Evolutionary conservation across 2,113 vertebrate species (phyloP).

Genomic region (Mus spicilegus): DNA sequence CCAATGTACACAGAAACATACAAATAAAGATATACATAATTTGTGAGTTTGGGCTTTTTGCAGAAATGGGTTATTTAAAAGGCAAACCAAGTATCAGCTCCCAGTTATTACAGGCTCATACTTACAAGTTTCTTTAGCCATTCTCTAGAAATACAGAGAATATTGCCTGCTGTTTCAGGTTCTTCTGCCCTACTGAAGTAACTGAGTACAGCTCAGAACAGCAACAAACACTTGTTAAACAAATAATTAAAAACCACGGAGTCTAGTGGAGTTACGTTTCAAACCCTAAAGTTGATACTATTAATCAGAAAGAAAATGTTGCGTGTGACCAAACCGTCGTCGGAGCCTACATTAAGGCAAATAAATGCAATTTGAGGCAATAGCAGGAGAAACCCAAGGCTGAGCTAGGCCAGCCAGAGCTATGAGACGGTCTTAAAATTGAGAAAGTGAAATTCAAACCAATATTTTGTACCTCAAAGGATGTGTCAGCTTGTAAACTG

Average conservation of each 20-base stretch:
- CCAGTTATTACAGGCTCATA: background rate
- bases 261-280: background rate
- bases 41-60: background rate
- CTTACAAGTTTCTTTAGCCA: too few relatives aligned
- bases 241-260: background rate
- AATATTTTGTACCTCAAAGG: background rate
- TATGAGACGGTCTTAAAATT: background rate
- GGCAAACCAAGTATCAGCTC: background rate
- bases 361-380: background rate
- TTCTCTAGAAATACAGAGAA: background rate
- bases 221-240: background rate
- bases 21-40: background rate
- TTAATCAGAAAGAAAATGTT: background rate
- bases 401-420: background rate
- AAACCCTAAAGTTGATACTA: background rate
- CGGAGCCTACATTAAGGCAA: accelerated
- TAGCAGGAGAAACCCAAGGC: background rate
- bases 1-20: background rate
- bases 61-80: background rate
- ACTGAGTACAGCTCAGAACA: background rate
- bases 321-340: background rate
- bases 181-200: background rate
- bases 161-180: background rate
- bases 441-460: background rate
- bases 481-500: background rate